Evolutionary conservation across 2,888 invertebrate genomes (phyloP), one percentile per base, ranked within the genome.

Genomic region (Cataglyphis cursor): DNA sequence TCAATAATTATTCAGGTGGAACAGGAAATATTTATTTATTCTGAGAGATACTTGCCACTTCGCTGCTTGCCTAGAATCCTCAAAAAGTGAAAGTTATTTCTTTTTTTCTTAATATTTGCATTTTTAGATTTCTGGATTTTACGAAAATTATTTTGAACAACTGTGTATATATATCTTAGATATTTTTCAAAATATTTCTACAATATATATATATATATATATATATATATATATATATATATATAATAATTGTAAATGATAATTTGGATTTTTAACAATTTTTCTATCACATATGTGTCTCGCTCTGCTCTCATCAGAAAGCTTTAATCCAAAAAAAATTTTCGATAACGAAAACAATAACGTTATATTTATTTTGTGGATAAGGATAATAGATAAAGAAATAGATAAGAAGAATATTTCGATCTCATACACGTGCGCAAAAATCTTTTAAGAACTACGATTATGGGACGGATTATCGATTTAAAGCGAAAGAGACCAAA

Each of bases 401-500:
- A 5, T 15, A 18, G 51, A 3, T 10, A 15, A 12, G 9, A 35
- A 51, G 24, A 24, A 72, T 35, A 28, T 41, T 21, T n/a, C n/a
- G 10, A 35, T 38, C 10, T 12, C 18, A 4, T 3, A 6, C 15
- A 9, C 18, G 31, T 31, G 72, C 38, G 21, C 6, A 12, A 31
- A 44, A 5, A 15, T 66, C 6, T 5, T 51, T 24, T 6, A 38
- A n/a, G 12, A 38, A 24, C 15, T 6, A 28, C 12, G 41, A 21
- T 18, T 51, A 51, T 51, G 3, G 75, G 44, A 28, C 15, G 15
- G 38, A 65, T 59, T n/a, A 66, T 66, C 24, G 68, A 51, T 41
- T 59, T 21, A 38, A 61, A 24, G 44, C 18, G n/a, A 65, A 68
- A 81, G 62, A 83, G 15, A 80, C 54, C 41, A 70, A 70, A 80